phyloP scores from a whole-genome alignment of 2,113 vertebrate species.

The Ceuthmochares aereus region DNA sequence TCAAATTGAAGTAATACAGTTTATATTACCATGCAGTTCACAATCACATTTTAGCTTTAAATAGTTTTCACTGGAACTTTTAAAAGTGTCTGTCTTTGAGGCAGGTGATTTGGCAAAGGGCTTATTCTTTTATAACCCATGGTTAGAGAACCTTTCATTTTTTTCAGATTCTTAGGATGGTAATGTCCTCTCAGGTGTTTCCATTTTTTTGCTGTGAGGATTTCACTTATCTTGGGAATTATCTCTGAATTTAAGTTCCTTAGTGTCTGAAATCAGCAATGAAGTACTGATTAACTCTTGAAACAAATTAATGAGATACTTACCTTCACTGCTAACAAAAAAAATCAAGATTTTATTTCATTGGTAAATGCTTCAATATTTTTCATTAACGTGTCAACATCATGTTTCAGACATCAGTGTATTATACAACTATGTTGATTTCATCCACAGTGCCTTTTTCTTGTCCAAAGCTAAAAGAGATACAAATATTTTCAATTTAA shows the following conservation, averaged over 20 bases:
- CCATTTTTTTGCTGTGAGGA: background rate
- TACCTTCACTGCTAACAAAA: background rate
- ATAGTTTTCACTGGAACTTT: background rate
- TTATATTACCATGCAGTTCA: background rate
- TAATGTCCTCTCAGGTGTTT: background rate
- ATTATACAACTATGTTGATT: background rate
- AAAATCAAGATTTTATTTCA: background rate
- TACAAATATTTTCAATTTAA: background rate
- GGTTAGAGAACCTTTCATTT: background rate
- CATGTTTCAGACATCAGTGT: background rate
- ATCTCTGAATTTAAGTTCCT: background rate
- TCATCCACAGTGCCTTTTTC: background rate
- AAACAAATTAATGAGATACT: background rate
- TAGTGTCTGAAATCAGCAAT: background rate
- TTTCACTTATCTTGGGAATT: background rate
- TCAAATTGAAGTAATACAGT: background rate
- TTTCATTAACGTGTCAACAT: background rate
- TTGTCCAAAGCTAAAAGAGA: background rate
- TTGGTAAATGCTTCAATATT: background rate
- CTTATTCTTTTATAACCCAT: background rate
- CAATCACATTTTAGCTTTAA: background rate
- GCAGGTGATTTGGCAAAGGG: accelerated
- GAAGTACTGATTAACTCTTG: background rate
- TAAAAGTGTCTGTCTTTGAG: background rate
- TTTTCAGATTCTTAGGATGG: background rate